Base-by-base conservation (phyloP, 1,140 invertebrate genomes). In the Bombus fervidus region DNA sequence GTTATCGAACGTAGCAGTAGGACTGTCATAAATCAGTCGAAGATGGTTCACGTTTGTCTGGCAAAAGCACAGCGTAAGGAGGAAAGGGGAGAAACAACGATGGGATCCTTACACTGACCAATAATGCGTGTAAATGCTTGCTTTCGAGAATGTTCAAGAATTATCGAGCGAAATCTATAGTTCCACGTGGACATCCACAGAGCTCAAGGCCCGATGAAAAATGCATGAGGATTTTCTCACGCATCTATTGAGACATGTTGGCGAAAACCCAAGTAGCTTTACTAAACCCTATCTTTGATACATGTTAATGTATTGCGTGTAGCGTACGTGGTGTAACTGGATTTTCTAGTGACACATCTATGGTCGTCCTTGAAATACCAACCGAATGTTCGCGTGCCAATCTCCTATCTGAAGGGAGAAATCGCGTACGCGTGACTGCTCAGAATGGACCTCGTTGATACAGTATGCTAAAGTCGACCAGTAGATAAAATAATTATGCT, bases 141-240 rank as follows among this genome's bases (percentile, higher is more conserved):
- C 37, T 59, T 37, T 71, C 31, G 39, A 71, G 37, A 84, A 79
- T 71, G 25, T 28, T 28, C 43, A 84, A 59, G 66, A 78, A 79
- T 47, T 47, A 37, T 1, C 12, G 25, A 13, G 22, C 47, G 34
- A 22, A 78, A 62, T n/a, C 59, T 31, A n/a, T 47, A 47, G 37
- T 64, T 37, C 0, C 13, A 4, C 5, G 8, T n/a, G 64, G 25
- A 53, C 39, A 62, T 22, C 39, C 9, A n/a, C 25, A 31, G 22
- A 22, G 9, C 10, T 68, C 22, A 2, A 2, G 34, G 5, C 13
- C 6, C 15, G 53, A 71, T 79, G 66, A 84, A 84, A 79, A 31
- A 84, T 84, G 39, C 75, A 84, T 79, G 66, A 84, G n/a, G n/a
- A 53, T 84, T 34, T 78, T 71, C 75, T 71, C 75, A 72, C 66